A percentile compares a stretch with the other conserved stretches of the same genome.
Evolutionary conservation across 2,113 vertebrate species (phyloP).

Genomic region (Natator depressus): DNA sequence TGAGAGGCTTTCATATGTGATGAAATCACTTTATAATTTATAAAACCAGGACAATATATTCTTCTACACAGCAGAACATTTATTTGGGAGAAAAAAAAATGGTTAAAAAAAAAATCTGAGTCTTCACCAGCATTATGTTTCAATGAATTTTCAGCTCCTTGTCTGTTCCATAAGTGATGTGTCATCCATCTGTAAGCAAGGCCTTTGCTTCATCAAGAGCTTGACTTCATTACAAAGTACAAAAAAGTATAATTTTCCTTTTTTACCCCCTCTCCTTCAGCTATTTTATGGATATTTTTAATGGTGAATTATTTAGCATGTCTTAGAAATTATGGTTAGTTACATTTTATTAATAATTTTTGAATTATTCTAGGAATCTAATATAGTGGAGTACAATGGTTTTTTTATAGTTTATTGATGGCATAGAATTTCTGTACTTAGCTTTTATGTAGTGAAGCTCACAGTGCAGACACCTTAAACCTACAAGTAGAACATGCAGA

Average conservation of each 20-base stretch:
- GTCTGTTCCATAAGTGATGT: background rate
- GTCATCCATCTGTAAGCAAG: background rate
- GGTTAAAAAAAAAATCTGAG: too few species aligned
- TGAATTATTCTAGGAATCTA: background rate
- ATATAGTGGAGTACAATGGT: background rate
- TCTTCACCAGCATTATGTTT: background rate
- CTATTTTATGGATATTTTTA: background rate
- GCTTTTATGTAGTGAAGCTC: background rate
- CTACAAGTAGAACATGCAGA: background rate
- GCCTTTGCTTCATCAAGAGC: background rate
- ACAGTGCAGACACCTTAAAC: background rate
- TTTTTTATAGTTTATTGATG: background rate
- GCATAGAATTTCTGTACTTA: background rate
- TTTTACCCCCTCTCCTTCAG: background rate
- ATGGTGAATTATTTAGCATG: background rate
- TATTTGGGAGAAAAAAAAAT: background rate
- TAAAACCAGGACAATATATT: background rate
- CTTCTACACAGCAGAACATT: background rate
- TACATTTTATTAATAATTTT: background rate
- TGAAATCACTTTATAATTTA: background rate
- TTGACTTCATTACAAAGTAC: background rate
- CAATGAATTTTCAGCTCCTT: background rate
- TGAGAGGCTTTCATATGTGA: background rate
- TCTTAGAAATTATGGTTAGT: background rate
- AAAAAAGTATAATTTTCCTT: accelerated